Evolutionary conservation across 2,797 vertebrate genomes (phyloP), one percentile per base, ranked within the genome.

Genomic region (Percopsis omiscomaycus): DNA sequence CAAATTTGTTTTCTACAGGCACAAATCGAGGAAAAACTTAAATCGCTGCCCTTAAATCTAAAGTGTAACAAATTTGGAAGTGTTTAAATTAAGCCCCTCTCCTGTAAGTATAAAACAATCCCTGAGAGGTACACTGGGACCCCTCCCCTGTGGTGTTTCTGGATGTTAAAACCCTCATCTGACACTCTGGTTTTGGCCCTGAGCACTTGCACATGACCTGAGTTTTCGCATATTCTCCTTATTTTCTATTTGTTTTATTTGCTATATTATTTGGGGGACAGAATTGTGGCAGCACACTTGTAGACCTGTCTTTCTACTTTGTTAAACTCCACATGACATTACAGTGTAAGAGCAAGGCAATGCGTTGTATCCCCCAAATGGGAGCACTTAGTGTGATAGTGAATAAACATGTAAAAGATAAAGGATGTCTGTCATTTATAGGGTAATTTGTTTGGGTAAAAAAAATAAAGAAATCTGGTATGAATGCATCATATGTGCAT

Each of bases 371-470:
- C 91, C 87, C 37, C 92, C 90, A 92, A 88, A 91, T 89, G 84
- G 89, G 90, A 93, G 91, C 92, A 93, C 92, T 92, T 94, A 91
- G 91, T 91, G 91, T 93, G 88, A 90, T 91, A 92, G 89, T 93
- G 85, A 94, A 93, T 93, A 94, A 93, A 94, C 78, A 80, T 92
- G 84, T 86, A 81, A 90, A 91, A 89, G 57, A 80, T 28, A 71
- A n/a, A 42, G 30, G 55, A 2, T 3, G 45, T 28, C 30, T 68
- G 61, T 73, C 57, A 82, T 65, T 10, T 73, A 75, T 27, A 69
- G 9, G 37, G 53, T 50, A 45, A 46, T 76, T 67, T 30, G 10
- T 48, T 53, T 63, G 55, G 37, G 50, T 10, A 27, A 51, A 29
- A 45, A 27, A 28, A 16, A 53, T 51, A 45, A 29, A 46, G 22